Conservation (phyloP, 2,797 vertebrate genomes). For the Myripristis jacobus region DNA sequence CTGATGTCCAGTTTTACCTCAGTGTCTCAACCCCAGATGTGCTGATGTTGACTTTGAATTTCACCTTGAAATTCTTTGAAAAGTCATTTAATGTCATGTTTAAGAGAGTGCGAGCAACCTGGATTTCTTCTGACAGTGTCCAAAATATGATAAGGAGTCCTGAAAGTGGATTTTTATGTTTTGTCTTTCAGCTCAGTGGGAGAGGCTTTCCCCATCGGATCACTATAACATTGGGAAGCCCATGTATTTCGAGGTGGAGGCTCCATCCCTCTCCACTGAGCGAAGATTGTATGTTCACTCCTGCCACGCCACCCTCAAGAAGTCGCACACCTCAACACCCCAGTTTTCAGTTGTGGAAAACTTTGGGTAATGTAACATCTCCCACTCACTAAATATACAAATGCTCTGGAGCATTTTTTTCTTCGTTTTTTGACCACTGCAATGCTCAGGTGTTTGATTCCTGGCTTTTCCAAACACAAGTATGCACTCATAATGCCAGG, state of each 20-base stretch:
- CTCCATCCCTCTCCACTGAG: constrained; percentile 25
- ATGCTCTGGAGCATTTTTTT: too few relatives aligned
- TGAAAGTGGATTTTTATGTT: background rate
- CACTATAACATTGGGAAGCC: constrained; percentile 72
- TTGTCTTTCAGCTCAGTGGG: constrained; percentile 75
- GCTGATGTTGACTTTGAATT: too few relatives aligned
- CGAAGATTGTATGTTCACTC: constrained; percentile 74
- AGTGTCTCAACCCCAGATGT: too few relatives aligned
- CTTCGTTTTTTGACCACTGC: too few relatives aligned
- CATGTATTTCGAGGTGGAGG: constrained; percentile 79
- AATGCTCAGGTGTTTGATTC: too few relatives aligned
- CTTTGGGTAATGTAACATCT: constrained; percentile 72
- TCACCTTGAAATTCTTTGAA: too few relatives aligned
- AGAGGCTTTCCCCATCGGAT: constrained; percentile 55
- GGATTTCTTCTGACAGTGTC: too few relatives aligned
- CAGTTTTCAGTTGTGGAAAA: constrained; percentile 74
- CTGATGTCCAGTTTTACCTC: too few relatives aligned
- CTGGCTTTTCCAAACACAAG: too few relatives aligned
- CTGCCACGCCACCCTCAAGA: constrained; percentile 71
- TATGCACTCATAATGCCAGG: too few relatives aligned
- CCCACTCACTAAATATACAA: background rate
- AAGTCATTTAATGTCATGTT: too few relatives aligned
- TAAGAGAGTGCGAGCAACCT: too few relatives aligned
- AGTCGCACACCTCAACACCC: constrained; percentile 61
- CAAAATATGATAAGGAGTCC: background rate